phyloP scores from a whole-genome alignment of 2,113 vertebrate species.

The Oxyruncus cristatus region DNA sequence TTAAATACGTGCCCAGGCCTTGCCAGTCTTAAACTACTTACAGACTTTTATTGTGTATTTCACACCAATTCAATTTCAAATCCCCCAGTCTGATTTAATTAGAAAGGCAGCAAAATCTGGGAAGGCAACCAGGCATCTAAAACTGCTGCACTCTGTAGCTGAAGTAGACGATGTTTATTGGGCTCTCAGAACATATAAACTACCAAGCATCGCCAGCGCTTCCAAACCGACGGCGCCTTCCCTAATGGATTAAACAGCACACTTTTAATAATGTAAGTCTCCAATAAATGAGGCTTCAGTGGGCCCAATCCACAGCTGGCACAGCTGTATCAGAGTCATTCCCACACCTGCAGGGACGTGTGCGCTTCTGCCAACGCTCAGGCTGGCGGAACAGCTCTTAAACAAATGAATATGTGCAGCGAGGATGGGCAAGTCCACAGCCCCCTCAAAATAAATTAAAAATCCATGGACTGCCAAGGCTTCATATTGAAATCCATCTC shows the following conservation, averaged over 20 bases:
- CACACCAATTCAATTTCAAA: neutral
- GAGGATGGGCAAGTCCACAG: neutral
- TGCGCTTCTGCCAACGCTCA: rapidly evolving
- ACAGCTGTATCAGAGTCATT: neutral
- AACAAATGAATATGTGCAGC: neutral
- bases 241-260: neutral
- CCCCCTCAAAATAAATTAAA: neutral
- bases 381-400: neutral
- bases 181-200: neutral
- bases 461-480: neutral
- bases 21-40: neutral
- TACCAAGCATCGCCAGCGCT: neutral
- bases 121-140: constrained; percentile 1
- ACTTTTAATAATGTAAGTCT: neutral
- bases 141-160: neutral
- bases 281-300: neutral
- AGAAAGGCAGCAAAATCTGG: neutral
- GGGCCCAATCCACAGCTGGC: neutral
- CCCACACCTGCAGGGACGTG: neutral
- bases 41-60: neutral
- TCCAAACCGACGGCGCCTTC: neutral
- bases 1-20: neutral
- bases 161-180: neutral
- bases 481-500: neutral
- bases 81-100: constrained; percentile 25